Evolutionary conservation across 2,888 invertebrate genomes (phyloP).

Genomic region (Drosophila peninsularis): DNA sequence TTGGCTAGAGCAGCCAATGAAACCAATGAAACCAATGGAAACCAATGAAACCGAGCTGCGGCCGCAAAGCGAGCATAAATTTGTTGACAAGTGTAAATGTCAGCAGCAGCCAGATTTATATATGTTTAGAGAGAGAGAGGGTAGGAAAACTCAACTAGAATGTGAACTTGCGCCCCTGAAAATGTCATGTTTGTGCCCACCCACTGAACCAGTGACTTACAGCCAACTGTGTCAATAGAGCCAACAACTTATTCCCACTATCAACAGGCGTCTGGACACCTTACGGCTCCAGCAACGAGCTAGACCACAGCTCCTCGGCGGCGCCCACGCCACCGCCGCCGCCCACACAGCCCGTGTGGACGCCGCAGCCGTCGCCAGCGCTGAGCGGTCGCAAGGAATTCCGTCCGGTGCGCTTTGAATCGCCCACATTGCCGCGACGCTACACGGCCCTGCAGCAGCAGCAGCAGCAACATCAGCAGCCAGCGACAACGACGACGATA

Average conservation of each 20-base stretch:
- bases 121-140: not conserved
- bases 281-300: constrained; percentile 76
- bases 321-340: constrained; percentile 85
- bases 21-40: constrained; percentile 3
- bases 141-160: constrained; percentile 39
- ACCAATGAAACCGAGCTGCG: not conserved
- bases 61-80: constrained; percentile 53
- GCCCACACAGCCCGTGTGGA: constrained; percentile 91
- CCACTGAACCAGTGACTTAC: constrained; percentile 9
- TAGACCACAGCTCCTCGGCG: constrained; percentile 82
- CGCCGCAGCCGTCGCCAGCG: constrained; percentile 91
- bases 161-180: constrained; percentile 69
- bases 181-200: constrained; percentile 62
- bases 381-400: constrained; percentile 89
- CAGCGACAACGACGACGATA: constrained; percentile 48
- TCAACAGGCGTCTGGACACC: constrained; percentile 83
- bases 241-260: constrained; percentile 28
- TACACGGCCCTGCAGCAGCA: constrained; percentile 72
- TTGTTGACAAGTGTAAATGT: constrained; percentile 76
- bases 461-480: constrained; percentile 23
- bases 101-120: constrained; percentile 2
- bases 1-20: constrained; percentile 37
- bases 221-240: constrained; percentile 26
- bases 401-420: constrained; percentile 91
- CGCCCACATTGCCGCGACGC: constrained; percentile 87